These are phyloP conservation scores for Catharus minimus DNA, from an alignment of 2,113 vertebrate genomes.

Conservation along the genomic window DNA sequence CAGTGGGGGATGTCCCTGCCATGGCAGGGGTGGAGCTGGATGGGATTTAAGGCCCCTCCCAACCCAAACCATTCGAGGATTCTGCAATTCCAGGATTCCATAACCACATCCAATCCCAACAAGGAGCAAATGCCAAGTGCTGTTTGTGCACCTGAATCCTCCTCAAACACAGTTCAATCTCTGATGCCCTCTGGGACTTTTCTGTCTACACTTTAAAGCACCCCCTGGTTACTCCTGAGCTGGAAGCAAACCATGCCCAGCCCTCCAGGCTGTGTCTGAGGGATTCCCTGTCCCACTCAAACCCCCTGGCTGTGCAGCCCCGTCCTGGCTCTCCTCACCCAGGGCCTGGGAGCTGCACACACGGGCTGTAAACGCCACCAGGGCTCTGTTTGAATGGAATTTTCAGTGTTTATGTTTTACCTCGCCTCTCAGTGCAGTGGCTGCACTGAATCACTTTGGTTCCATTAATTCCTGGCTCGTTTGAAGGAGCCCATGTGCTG, in stretches of 20 bases:
- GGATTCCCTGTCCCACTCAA: neutral
- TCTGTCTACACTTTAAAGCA: neutral
- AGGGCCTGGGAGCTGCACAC: neutral
- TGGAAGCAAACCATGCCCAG: neutral
- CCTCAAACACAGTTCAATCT: neutral
- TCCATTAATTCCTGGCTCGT: neutral
- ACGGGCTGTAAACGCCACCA: neutral
- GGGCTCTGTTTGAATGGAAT: neutral
- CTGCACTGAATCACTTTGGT: neutral
- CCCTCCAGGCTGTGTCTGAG: neutral
- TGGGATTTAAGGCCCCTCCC: neutral
- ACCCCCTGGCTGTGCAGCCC: accelerated
- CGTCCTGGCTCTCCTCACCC: neutral
- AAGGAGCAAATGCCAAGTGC: neutral
- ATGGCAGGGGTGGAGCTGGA: accelerated
- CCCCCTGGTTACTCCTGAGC: neutral
- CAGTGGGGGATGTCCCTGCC: neutral
- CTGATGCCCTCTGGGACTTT: neutral
- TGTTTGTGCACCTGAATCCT: neutral
- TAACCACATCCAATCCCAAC: accelerated
- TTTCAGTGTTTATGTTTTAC: neutral
- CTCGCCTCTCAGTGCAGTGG: neutral
- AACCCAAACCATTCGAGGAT: neutral
- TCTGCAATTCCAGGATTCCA: neutral
- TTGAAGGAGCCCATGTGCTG: neutral